These are phyloP conservation scores for Lithophane semibrunnea DNA, from an alignment of 2,888 invertebrate species.

Conservation along the genomic window DNA sequence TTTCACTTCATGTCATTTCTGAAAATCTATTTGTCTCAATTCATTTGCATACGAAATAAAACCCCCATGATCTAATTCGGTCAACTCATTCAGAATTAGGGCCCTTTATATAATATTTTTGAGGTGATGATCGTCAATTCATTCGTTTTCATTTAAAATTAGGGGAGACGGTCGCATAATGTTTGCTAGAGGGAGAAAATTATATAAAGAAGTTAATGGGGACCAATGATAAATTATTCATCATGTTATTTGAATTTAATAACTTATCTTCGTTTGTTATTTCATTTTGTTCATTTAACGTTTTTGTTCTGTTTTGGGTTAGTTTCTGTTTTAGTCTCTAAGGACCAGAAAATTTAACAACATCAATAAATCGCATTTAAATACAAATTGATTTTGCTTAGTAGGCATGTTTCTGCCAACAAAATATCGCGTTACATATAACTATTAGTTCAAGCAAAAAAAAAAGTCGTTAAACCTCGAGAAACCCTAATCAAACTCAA, in stretches of 20 bases:
- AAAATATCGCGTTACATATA: constrained; percentile 18
- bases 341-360: not conserved
- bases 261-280: constrained; percentile 25
- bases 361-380: not conserved
- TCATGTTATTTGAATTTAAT: constrained; percentile 38
- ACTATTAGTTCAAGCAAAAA: not conserved
- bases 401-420: not conserved
- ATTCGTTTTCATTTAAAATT: constrained; percentile 45
- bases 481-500: constrained; percentile 25
- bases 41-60: constrained; percentile 7
- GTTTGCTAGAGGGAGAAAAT: constrained; percentile 55
- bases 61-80: constrained; percentile 19
- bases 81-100: constrained; percentile 24
- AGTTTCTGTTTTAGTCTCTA: not conserved
- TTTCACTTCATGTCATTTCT: not conserved
- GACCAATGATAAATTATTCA: constrained; percentile 51
- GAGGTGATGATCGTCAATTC: constrained; percentile 8
- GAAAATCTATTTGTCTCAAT: not conserved
- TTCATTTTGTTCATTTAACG: constrained; percentile 23
- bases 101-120: constrained; percentile 3
- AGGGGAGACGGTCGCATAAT: constrained; percentile 45
- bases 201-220: constrained; percentile 46
- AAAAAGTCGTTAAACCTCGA: not conserved
- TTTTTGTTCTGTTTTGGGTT: constrained; percentile 6
- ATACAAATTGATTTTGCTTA: not conserved